Conservation (phyloP, 1,140 invertebrate genomes). For the Atta texana region DNA sequence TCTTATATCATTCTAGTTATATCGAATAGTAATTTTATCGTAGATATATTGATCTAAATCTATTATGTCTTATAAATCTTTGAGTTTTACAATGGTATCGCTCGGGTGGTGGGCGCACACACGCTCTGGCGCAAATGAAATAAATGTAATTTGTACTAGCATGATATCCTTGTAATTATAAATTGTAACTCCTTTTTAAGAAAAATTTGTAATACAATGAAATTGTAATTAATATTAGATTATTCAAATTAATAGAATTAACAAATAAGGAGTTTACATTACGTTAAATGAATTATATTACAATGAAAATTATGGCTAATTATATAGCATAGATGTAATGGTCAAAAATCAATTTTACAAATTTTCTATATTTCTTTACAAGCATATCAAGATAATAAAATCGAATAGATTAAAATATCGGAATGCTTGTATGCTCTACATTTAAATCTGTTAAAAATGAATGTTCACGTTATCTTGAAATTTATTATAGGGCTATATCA, state of each 20-base stretch:
- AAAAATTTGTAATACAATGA: background rate
- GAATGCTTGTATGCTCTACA: conserved; percentile 9
- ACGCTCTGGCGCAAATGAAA: background rate
- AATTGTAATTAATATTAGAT: too few relatives aligned
- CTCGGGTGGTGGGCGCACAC: background rate
- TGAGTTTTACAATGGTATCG: background rate
- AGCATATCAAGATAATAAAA: background rate
- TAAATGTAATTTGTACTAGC: conserved; percentile 40
- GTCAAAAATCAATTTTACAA: conserved; percentile 23
- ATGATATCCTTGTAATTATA: background rate
- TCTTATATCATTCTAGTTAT: background rate
- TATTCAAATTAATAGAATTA: conserved; percentile 1
- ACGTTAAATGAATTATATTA: background rate
- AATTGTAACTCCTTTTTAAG: conserved; percentile 3
- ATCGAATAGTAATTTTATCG: background rate
- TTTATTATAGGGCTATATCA: background rate
- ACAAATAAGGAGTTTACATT: background rate
- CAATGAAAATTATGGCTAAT: background rate
- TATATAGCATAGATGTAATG: background rate
- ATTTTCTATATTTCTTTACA: background rate
- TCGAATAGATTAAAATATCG: conserved; percentile 30
- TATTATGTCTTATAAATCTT: too few relatives aligned
- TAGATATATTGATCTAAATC: too few relatives aligned
- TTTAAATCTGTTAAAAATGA: background rate
- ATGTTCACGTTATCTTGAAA: conserved; percentile 14